Evolutionary conservation across 2,113 vertebrate genomes (phyloP), one percentile per base, ranked within the genome.

Genomic region (Catharus minimus): DNA sequence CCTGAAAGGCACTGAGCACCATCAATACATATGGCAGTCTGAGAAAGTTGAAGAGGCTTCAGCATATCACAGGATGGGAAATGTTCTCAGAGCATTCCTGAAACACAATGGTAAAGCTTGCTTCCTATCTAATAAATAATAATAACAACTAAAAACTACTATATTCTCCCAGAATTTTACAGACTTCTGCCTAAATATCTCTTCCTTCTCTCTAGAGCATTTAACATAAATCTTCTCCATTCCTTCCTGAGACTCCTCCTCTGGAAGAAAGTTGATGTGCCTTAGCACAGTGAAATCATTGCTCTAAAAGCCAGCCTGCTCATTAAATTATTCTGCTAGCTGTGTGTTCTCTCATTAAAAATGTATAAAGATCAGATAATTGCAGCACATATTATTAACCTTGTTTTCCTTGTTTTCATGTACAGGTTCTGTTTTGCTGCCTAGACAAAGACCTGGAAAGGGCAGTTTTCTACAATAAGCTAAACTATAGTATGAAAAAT

Each of bases 321-420:
- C 96, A 95, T 97, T 97, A 97, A 97, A 98, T 98, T 97, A 97
- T 97, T 97, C 97, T 97, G 95, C 94, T 97, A 97, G 97, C 97
- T 97, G 96, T 97, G 97, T 97, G 96, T 97, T 96, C 97, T 97
- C 97, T 97, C 97, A 98, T 98, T 98, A 98, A 98, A 98, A 97
- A 98, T 97, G 97, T 93, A 98, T 97, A 96, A 96, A 97, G 97
- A 97, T 96, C 97, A 96, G 95, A 98, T 97, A 97, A 98, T 97
- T 97, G 97, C 97, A 97, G 96, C 96, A 97, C 96, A 3, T 97
- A 94, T 94, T 97, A 96, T 95, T 95, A 97, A 96, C 95, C 95
- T 91, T 95, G 93, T 97, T 95, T 96, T 96, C 96, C 96, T 57
- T 96, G 56, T 93, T 97, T 96, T 95, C 85, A 30, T 73, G 83